Conservation (phyloP, 2,888 invertebrate species). For the Heliconius cydno region DNA sequence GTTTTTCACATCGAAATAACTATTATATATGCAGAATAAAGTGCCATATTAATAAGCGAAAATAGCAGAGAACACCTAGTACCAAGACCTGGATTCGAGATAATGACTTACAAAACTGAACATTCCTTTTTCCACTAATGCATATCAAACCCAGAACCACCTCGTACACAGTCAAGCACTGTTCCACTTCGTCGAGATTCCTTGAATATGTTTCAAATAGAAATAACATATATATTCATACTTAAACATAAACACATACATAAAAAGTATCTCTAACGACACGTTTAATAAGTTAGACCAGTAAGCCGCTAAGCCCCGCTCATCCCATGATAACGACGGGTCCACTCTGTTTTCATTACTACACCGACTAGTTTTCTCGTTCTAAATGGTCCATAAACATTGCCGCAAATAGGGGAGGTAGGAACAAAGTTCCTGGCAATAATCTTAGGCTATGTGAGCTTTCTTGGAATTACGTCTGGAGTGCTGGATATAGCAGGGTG, state of each 20-base stretch:
- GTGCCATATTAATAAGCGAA: not conserved
- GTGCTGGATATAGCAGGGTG: constrained; percentile 51
- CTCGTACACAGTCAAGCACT: no score
- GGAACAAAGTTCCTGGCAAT: constrained; percentile 66
- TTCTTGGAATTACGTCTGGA: constrained; percentile 44
- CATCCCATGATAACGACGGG: constrained; percentile 77
- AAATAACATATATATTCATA: constrained; percentile 1
- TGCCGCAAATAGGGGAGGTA: constrained; percentile 71
- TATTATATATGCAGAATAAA: no score
- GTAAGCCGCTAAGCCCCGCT: constrained; percentile 47
- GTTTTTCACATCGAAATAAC: no score
- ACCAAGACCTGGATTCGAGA: not conserved
- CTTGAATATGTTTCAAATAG: not conserved
- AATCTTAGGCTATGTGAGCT: constrained; percentile 59
- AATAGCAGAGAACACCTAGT: not conserved
- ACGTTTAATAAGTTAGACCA: constrained; percentile 47
- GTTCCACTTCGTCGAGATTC: no score
- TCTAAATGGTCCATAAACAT: constrained; percentile 78
- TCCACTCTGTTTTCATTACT: constrained; percentile 79
- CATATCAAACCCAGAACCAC: not conserved
- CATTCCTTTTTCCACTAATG: not conserved
- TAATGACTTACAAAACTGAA: not conserved
- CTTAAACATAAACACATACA: not conserved
- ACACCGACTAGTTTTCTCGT: constrained; percentile 71
- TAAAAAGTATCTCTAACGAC: constrained; percentile 42